Conservation (phyloP, 1,140 invertebrate genomes). For the Galendromus occidentalis region DNA sequence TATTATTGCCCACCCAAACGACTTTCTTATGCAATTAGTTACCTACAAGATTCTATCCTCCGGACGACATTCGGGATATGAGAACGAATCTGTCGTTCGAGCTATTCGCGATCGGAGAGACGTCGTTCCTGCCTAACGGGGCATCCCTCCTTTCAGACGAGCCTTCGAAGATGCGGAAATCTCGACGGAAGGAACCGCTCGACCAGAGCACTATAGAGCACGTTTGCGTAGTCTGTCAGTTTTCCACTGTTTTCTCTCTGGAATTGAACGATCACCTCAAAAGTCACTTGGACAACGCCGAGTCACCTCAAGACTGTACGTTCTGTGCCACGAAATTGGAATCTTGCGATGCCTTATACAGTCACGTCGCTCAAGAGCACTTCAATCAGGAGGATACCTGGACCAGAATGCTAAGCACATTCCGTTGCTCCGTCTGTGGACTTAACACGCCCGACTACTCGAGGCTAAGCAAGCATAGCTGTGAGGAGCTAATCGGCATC, state of each 20-base stretch:
- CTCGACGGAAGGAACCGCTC: too few relatives aligned
- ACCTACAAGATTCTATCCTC: too few relatives aligned
- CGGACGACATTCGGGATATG: too few relatives aligned
- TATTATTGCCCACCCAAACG: too few relatives aligned
- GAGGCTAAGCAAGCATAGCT: background rate
- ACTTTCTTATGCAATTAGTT: too few relatives aligned
- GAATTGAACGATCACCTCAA: conserved; percentile 5
- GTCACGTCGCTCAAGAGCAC: background rate
- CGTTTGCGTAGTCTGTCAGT: background rate
- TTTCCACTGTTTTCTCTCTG: background rate
- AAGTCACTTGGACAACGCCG: background rate
- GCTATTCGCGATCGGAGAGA: too few relatives aligned
- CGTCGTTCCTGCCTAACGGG: too few relatives aligned
- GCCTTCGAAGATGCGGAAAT: too few relatives aligned
- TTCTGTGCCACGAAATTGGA: background rate
- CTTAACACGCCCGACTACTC: background rate
- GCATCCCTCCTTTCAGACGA: too few relatives aligned
- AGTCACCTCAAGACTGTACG: background rate
- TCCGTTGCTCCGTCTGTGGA: background rate
- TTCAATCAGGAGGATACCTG: background rate
- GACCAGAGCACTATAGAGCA: background rate
- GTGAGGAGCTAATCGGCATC: background rate
- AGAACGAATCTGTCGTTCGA: too few relatives aligned
- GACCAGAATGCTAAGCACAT: background rate
- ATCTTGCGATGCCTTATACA: background rate